Evolutionary conservation across 2,113 vertebrate genomes (phyloP), one percentile per base, ranked within the genome.

Genomic region (Psammodynastes pulverulentus): DNA sequence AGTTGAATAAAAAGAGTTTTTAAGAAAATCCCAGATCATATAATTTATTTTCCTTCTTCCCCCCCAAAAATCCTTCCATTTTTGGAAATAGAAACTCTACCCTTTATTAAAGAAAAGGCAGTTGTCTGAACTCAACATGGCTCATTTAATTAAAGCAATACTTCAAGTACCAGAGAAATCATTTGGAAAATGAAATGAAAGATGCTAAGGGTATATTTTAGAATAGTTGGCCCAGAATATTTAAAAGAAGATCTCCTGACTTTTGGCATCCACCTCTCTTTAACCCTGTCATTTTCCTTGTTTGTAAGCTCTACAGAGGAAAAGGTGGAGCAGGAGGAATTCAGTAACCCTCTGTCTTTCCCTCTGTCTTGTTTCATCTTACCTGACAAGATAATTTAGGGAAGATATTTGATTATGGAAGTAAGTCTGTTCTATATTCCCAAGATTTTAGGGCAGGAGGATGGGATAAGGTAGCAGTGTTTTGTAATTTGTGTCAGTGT

Each of bases 41-140:
- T 86, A 54, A 86, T 79, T 52, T 54, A 24, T 56, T 34, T 5
- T 5, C 7, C 7, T 13, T 26, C 26, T 15, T 5, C 26, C 34
- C 34, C 3, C 21, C 12, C 13, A 17, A 58, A 86, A 19, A 93
- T 84, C 67, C 15, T 39, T 85, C 89, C 5, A 54, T 26, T 95
- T 94, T 91, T 62, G 67, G 23, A 67, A 24, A 58, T 12, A 91
- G 29, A 89, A 94, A 91, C 5, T n/a, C 4, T 8, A 5, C 93
- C 43, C 88, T 95, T 90, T 49, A 90, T 8, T 86, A 94, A 92
- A 90, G n/a, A 93, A 79, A 92, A 34, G n/a, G 84, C 84, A 91
- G 67, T 5, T n/a, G 62, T 53, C 90, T 45, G 45, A 88, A 45
- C 87, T 52, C 89, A 89, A 67, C 56, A 90, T 39, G 3, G 46